Conservation (phyloP, 2,113 vertebrate genomes). For the Vireo altiloquus region DNA sequence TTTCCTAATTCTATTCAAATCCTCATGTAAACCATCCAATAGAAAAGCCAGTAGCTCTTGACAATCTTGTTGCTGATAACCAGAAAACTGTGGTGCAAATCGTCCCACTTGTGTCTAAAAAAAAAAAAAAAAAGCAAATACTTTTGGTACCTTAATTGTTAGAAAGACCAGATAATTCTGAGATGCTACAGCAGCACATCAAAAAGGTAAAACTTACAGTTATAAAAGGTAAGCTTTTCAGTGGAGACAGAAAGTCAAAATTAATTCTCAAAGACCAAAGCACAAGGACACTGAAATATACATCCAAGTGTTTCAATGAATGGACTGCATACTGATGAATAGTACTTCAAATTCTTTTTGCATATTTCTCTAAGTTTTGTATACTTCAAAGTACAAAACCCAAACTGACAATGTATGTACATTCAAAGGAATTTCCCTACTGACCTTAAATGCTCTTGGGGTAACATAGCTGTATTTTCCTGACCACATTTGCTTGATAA, state of each 20-base stretch:
- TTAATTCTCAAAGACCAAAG: background rate
- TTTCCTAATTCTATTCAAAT: conserved; percentile 97
- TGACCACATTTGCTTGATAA: conserved; percentile 97
- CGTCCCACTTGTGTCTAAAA: conserved; percentile 93
- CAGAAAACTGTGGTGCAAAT: conserved; percentile 97
- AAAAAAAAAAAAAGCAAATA: background rate
- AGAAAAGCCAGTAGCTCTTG: conserved; percentile 97
- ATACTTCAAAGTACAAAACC: background rate
- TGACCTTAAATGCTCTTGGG: conserved; percentile 96
- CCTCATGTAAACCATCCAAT: conserved; percentile 96
- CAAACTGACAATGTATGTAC: background rate
- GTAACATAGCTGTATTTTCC: conserved; percentile 96
- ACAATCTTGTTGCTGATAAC: conserved; percentile 98
- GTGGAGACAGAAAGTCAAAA: background rate
- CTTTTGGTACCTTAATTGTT: background rate
- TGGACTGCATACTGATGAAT: background rate
- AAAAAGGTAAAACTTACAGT: background rate
- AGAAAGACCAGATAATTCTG: background rate
- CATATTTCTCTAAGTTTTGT: background rate
- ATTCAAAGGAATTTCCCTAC: background rate
- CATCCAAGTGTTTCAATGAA: background rate
- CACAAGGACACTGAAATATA: background rate
- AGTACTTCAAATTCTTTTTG: background rate
- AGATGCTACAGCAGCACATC: background rate
- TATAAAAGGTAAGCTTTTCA: background rate